Percentiles rank a stretch among this genome's conserved stretches.
These are phyloP conservation scores for Lampris incognitus DNA, from an alignment of 2,113 vertebrate species.

Conservation along the genomic window DNA sequence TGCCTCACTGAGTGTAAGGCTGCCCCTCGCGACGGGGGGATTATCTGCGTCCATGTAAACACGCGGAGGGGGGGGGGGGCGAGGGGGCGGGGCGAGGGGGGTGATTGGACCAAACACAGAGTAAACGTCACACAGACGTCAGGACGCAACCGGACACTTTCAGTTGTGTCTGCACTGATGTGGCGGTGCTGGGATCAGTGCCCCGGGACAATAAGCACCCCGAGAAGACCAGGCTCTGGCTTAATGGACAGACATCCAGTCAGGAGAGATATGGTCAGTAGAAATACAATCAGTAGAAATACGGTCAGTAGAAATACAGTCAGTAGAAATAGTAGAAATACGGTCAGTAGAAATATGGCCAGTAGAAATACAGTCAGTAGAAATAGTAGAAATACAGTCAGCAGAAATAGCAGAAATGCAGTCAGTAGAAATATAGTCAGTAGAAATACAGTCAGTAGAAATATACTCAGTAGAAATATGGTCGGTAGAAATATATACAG, in stretches of 20 bases:
- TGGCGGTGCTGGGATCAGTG: background rate
- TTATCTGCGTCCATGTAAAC: conserved; percentile 56
- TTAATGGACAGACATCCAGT: conserved; percentile 25
- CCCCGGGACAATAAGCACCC: background rate
- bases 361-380: conserved; percentile 10
- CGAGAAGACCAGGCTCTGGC: conserved; percentile 8
- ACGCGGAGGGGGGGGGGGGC: conserved; percentile 6
- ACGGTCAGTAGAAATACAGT: conserved; percentile 26
- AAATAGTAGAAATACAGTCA: background rate
- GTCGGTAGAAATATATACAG: too few species aligned
- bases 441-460: too few species aligned
- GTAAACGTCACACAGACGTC: too few species aligned
- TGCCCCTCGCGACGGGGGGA: conserved; percentile 25
- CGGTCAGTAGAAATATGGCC: conserved; percentile 17
- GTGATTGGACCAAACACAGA: too few species aligned
- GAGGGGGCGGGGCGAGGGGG: too few species aligned
- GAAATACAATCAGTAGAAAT: conserved; percentile 14
- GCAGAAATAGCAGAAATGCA: too few species aligned
- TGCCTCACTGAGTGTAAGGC: conserved; percentile 32
- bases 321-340: conserved; percentile 1
- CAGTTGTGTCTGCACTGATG: too few species aligned
- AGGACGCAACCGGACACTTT: too few species aligned
- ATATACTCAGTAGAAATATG: too few species aligned
- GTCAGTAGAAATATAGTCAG: too few species aligned
- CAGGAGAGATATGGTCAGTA: conserved; percentile 2